A percentile compares a stretch with the other conserved stretches of the same genome.
Evolutionary conservation across 2,113 vertebrate genomes (phyloP).

Genomic region (Poeciliopsis prolifica): DNA sequence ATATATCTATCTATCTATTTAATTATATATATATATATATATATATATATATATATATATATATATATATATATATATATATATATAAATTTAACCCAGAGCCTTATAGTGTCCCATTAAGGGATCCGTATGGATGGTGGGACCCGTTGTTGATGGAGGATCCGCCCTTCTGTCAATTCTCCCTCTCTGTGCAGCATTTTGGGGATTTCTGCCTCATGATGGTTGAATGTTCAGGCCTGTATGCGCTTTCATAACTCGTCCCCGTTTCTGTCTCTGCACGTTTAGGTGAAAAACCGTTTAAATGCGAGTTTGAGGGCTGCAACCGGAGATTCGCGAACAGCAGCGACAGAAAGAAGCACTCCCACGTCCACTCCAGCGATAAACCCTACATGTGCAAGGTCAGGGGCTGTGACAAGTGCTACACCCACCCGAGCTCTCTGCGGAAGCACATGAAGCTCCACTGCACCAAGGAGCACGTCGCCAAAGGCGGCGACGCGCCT

Average conservation of each 20-base stretch:
- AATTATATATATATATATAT: no score
- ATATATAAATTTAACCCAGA: not conserved
- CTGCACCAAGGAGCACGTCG: constrained; percentile 66
- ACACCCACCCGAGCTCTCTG: constrained; percentile 76
- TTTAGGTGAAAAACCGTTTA: constrained; percentile 83
- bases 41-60: not conserved
- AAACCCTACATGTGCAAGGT: constrained; percentile 77
- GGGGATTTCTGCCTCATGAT: no score
- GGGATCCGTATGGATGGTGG: no score
- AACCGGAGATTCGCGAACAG: constrained; percentile 81
- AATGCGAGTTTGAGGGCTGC: constrained; percentile 81
- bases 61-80: not conserved
- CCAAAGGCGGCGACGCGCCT: constrained; percentile 61
- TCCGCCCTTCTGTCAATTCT: no score
- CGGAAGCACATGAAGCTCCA: constrained; percentile 81
- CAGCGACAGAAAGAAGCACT: constrained; percentile 79
- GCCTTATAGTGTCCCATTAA: no score
- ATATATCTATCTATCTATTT: no score
- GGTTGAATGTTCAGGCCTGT: constrained; percentile 15
- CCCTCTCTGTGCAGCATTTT: no score
- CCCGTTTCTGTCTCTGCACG: constrained; percentile 68
- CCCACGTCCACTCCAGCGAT: constrained; percentile 74
- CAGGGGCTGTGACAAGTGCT: constrained; percentile 75
- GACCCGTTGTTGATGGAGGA: no score
- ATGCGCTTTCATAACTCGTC: constrained; percentile 58